phyloP scores from a whole-genome alignment of 35 echinoderm and acorn worm genomes.

The Nesometra sesokonis region DNA sequence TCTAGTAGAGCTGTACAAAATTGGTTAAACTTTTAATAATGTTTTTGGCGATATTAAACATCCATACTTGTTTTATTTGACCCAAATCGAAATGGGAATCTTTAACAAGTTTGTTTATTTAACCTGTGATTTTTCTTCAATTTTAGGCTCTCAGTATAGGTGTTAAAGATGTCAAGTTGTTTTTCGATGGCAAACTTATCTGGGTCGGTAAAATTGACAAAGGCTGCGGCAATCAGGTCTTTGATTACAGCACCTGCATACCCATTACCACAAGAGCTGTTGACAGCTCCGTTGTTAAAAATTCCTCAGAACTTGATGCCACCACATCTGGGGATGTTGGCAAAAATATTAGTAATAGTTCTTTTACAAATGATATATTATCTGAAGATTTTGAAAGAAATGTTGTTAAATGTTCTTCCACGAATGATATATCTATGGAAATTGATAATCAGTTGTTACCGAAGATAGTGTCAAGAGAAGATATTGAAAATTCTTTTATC shows the following conservation, averaged over 20 bases:
- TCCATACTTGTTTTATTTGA: no score
- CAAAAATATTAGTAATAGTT: no score
- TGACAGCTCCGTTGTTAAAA: not conserved
- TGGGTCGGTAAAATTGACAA: slow-evolving; percentile 84
- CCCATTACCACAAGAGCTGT: not conserved
- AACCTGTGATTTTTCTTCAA: not conserved
- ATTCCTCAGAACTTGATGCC: not conserved
- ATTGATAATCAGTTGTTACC: not conserved
- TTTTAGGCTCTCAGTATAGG: slow-evolving; percentile 67
- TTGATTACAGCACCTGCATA: slow-evolving; percentile 58
- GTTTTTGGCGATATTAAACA: no score
- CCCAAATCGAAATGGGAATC: no score
- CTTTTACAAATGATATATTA: no score
- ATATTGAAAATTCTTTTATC: not conserved
- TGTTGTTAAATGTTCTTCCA: no score
- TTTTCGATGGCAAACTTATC: slow-evolving; percentile 7
- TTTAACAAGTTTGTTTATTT: no score
- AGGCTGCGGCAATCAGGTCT: slow-evolving; percentile 93
- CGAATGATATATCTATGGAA: not conserved
- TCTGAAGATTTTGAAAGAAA: no score
- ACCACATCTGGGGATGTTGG: no score
- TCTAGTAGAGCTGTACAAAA: no score
- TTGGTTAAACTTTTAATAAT: no score
- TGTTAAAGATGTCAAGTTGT: slow-evolving; percentile 38
- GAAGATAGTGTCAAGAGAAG: not conserved